Base-by-base conservation (phyloP, 2,113 vertebrate species). In the Dicaeum eximium region DNA sequence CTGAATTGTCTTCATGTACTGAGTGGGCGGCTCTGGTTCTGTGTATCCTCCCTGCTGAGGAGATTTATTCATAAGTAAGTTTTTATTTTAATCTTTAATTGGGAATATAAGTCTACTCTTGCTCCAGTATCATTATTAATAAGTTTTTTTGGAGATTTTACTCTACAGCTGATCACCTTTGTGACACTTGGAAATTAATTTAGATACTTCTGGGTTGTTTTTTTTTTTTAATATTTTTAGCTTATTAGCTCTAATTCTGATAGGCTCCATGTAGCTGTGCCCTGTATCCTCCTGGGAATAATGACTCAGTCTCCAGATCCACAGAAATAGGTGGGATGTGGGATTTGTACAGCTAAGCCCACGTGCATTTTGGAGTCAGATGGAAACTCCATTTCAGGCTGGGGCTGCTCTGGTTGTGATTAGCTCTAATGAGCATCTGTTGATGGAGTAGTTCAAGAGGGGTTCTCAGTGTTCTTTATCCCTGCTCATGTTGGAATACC, bases 351-450 rank as follows among this genome's bases (percentile, higher is more conserved):
- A 94, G 80, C 71, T 86, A 62, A 93, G 83, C 94, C 95, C 94
- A 96, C 51, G 0, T 64, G 44, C 4, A 2, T 92, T 93, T 88
- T 71, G 80, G 67, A 80, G 80, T 84, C 95, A 95, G 94, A 95
- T 97, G 96, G 95, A 86, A 90, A 78, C 56, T 90, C 37, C 80
- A 93, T 97, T 92, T 90, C 75, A 40, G 80, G 47, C 88, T 66
- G 82, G 82, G 78, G 88, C 38, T 71, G 72, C 67, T 90, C 54
- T 77, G 42, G 9, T 61, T 85, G 54, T 48, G 81, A 85, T 86
- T 42, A 94, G 47, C 82, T 92, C 88, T 96, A 96, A 97, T 96
- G 88, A 95, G 86, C 92, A 94, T 94, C 88, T 95, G 94, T 94
- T 97, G 95, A 95, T 95, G 82, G 96, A 97, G 61, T 66, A 28